Percentiles rank a stretch among this genome's conserved stretches.
Conservation (phyloP, 2,797 vertebrate genomes). For the Benthosema pterotum region DNA sequence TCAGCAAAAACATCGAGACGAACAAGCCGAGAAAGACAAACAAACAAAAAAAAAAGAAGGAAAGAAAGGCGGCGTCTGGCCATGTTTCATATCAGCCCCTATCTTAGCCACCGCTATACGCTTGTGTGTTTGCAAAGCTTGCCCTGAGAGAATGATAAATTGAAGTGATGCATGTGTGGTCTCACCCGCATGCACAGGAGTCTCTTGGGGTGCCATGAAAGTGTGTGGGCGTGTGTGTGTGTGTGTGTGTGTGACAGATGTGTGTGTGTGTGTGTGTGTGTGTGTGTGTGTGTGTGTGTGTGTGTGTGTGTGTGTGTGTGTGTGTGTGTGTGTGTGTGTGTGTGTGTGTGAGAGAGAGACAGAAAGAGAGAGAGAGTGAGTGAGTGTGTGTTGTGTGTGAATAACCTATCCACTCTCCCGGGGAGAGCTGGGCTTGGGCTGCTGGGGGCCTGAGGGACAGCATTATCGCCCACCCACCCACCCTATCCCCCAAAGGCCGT, state of each 20-base stretch:
- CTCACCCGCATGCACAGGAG: constrained; percentile 63
- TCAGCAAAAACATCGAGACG: constrained; percentile 39
- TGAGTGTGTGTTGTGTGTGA: constrained; percentile 16
- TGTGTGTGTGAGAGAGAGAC: not conserved
- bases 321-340: constrained; percentile 9
- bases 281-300: constrained; percentile 13
- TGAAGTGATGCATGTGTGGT: constrained; percentile 75
- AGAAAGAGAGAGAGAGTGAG: not conserved
- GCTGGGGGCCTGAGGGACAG: constrained; percentile 67
- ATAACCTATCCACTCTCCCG: constrained; percentile 59
- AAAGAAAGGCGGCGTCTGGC: constrained; percentile 12
- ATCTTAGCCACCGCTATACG: constrained; percentile 46
- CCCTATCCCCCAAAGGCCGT: constrained; percentile 59
- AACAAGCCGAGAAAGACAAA: not conserved
- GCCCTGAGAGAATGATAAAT: constrained; percentile 78
- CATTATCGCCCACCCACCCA: constrained; percentile 74
- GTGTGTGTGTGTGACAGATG: not conserved
- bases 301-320: not conserved
- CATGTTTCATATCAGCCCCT: constrained; percentile 60
- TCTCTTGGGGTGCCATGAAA: constrained; percentile 71
- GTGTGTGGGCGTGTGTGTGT: constrained; percentile 35
- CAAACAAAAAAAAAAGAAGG: not conserved
- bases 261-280: constrained; percentile 4
- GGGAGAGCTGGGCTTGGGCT: constrained; percentile 43
- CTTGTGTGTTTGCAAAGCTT: constrained; percentile 62